phyloP scores from a whole-genome alignment of 2,888 invertebrate genomes.

The Cephus nigrinus region DNA sequence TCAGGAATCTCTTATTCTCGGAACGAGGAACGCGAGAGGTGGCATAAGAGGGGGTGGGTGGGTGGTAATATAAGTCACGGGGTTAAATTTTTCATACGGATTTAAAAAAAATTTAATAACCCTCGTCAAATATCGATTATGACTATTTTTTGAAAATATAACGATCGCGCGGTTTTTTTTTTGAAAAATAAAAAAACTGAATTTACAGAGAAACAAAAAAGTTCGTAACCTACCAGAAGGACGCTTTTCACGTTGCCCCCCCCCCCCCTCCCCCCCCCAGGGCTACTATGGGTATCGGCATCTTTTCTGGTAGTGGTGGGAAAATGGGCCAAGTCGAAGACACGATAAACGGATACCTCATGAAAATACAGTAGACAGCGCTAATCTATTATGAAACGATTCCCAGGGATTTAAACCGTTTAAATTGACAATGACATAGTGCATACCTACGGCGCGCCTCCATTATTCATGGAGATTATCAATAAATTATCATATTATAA shows the following conservation, averaged over 20 bases:
- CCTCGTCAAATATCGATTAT: not conserved
- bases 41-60: not conserved
- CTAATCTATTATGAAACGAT: slow-evolving; percentile 58
- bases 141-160: not conserved
- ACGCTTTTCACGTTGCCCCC: not conserved
- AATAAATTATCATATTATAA: slow-evolving; percentile 60
- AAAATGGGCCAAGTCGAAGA: slow-evolving; percentile 17
- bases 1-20: slow-evolving; percentile 20
- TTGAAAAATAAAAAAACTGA: not conserved
- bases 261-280: too few species aligned
- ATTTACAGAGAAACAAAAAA: not conserved
- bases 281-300: slow-evolving; percentile 10
- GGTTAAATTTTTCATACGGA: too few species aligned
- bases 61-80: too few species aligned
- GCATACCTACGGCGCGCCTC: slow-evolving; percentile 43
- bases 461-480: slow-evolving; percentile 62
- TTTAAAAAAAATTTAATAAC: too few species aligned
- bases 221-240: not conserved
- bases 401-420: slow-evolving; percentile 45
- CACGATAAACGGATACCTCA: slow-evolving; percentile 5
- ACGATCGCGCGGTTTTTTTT: not conserved
- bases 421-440: slow-evolving; percentile 58
- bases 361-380: slow-evolving; percentile 23
- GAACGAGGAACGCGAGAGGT: slow-evolving; percentile 11
- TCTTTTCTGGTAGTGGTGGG: slow-evolving; percentile 4